A percentile compares a stretch with the other conserved stretches of the same genome.
Evolutionary conservation across 2,888 invertebrate species (phyloP).

Genomic region (Acanthoscelides obtectus): DNA sequence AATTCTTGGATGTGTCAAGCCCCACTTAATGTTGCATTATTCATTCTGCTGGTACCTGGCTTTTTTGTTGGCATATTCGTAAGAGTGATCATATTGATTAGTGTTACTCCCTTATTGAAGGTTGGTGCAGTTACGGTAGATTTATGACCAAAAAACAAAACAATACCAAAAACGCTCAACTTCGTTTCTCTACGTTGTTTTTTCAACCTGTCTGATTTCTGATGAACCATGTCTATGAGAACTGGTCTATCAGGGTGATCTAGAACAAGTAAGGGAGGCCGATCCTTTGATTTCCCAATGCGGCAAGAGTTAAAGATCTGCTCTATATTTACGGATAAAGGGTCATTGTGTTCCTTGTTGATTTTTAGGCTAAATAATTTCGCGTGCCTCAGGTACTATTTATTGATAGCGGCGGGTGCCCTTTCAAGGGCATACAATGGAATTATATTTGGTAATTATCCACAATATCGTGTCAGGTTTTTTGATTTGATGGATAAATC

Average conservation of each 20-base stretch:
- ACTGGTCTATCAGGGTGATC: not conserved
- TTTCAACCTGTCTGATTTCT: too few relatives aligned
- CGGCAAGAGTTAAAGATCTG: slow-evolving; percentile 20
- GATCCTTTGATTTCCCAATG: not conserved
- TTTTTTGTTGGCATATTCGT: too few relatives aligned
- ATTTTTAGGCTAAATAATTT: slow-evolving; percentile 37
- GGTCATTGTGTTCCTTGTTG: slow-evolving; percentile 31
- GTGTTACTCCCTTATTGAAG: too few relatives aligned
- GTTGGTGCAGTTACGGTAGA: too few relatives aligned
- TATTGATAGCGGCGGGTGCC: slow-evolving; percentile 16
- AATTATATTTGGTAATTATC: slow-evolving; percentile 1
- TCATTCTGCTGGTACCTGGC: too few relatives aligned
- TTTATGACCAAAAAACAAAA: too few relatives aligned
- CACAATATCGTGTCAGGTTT: not conserved
- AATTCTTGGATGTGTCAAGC: too few relatives aligned
- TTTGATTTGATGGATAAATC: not conserved
- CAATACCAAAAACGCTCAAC: too few relatives aligned
- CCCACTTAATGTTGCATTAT: too few relatives aligned
- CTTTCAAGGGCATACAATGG: slow-evolving; percentile 5
- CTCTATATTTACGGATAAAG: slow-evolving; percentile 35
- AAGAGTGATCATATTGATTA: too few relatives aligned
- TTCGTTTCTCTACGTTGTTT: too few relatives aligned
- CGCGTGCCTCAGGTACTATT: slow-evolving; percentile 32
- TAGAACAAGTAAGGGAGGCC: not conserved
- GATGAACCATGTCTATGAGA: too few relatives aligned